phyloP scores from a whole-genome alignment of 2,888 invertebrate genomes.

The Plagodis dolabraria region DNA sequence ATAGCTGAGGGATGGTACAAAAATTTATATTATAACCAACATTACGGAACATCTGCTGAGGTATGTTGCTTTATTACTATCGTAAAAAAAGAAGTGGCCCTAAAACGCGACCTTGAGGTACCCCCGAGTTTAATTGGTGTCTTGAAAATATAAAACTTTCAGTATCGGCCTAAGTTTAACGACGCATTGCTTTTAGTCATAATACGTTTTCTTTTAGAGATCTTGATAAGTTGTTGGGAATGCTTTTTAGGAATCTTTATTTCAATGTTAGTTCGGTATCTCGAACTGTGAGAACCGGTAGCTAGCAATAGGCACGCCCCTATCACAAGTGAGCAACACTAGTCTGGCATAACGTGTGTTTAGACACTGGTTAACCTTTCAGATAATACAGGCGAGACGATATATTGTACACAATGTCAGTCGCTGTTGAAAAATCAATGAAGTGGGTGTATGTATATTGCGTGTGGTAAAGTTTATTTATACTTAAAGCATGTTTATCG shows the following conservation, averaged over 20 bases:
- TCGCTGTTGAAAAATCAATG: neutral
- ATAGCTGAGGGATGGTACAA: slow-evolving; percentile 32
- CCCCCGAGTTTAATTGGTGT: slow-evolving; percentile 25
- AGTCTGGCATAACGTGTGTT: too few relatives aligned
- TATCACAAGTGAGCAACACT: too few relatives aligned
- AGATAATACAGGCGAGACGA: neutral
- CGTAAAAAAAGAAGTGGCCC: slow-evolving; percentile 33
- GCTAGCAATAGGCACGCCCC: too few relatives aligned
- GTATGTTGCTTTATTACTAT: slow-evolving; percentile 33
- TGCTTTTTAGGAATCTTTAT: neutral
- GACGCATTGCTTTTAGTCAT: slow-evolving; percentile 6
- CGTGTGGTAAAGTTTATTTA: too few relatives aligned
- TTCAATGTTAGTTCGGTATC: too few relatives aligned
- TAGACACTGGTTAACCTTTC: too few relatives aligned
- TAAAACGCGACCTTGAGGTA: slow-evolving; percentile 35
- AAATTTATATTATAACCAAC: slow-evolving; percentile 28
- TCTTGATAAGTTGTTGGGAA: neutral
- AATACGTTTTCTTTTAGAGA: neutral
- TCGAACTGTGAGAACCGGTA: too few relatives aligned
- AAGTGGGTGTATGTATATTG: neutral
- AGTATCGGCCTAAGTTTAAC: slow-evolving; percentile 20
- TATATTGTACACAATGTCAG: neutral
- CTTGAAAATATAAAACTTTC: slow-evolving; percentile 27
- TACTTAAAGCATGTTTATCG: too few relatives aligned
- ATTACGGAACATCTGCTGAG: slow-evolving; percentile 27